Conservation (phyloP, 2,797 vertebrate genomes). For the Phoeniculus purpureus region DNA sequence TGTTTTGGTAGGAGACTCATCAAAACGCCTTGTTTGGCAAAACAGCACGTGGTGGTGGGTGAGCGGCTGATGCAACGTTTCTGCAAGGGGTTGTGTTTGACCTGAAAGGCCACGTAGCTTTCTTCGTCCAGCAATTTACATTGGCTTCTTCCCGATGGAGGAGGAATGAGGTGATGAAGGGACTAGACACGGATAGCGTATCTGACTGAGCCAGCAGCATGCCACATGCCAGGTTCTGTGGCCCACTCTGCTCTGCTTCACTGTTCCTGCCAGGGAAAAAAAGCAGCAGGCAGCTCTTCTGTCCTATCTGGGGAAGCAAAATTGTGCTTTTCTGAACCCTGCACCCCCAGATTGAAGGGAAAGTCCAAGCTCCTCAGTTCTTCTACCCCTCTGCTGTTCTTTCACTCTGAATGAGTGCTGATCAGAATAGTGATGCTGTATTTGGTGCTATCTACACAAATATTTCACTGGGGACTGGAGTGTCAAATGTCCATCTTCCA, state of each 20-base stretch:
- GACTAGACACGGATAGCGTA: conserved; percentile 21
- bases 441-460: not conserved
- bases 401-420: not conserved
- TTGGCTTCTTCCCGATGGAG: conserved; percentile 47
- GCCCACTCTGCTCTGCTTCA: not conserved
- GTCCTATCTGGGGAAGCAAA: not conserved
- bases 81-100: conserved; percentile 27
- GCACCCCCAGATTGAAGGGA: not conserved
- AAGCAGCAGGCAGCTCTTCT: not conserved
- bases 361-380: not conserved
- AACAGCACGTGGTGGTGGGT: not conserved
- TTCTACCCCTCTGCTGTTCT: not conserved
- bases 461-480: not conserved
- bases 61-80: conserved; percentile 28
- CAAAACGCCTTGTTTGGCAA: not conserved
- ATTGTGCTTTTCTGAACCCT: not conserved
- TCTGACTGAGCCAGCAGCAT: conserved; percentile 15
- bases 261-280: not conserved
- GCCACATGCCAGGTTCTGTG: not conserved
- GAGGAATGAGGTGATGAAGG: conserved; percentile 62
- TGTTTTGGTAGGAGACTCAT: not conserved
- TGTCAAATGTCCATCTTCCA: not conserved
- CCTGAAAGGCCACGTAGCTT: conserved; percentile 51
- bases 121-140: conserved; percentile 55
- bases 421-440: not conserved